Base-by-base conservation (phyloP, 2,888 invertebrate species). In the Synanthedon tipuliformis region DNA sequence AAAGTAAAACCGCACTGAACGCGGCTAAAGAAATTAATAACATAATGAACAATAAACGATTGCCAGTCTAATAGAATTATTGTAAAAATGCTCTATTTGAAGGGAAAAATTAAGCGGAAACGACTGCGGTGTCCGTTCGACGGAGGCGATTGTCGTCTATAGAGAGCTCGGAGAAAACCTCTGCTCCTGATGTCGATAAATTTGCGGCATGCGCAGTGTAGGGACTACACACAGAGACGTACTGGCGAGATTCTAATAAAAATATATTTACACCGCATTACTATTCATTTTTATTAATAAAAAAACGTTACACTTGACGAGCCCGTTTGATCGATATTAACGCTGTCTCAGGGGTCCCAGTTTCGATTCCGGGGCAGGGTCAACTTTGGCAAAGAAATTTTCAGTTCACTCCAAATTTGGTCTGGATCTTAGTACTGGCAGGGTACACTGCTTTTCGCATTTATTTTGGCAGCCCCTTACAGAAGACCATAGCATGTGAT, bases 121-220 rank as follows among this genome's bases (percentile, higher is more conserved):
- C 71, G 77, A 73, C 70, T 70, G 70, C 64, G 69, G 71, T 69
- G 70, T 64, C 72, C 69, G 75, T 75, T 71, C 70, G 74, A 76
- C 59, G 69, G 63, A 74, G 71, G 66, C 80, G 74, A 84, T 78
- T 81, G 81, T 61, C 79, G 81, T 66, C 66, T 73, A 70, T 63
- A 34, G 61, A 57, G 70, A 71, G 75, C 68, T 66, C 64, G 70
- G 71, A 73, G 71, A 75, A 75, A 73, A 73, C 71, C 74, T 73
- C 69, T 64, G 66, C 66, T 62, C 75, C 70, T 73, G 70, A 69
- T 78, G 83, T 87, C 87, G 80, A 87, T 87, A 87, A 81, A 75
- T 80, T 80, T 67, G 80, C 75, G 80, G 81, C 87, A 80, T 87
- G 87, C 87, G 87, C 87, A 86, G 72, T 85, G 55, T 50, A 70